These are phyloP conservation scores for Lasioglossum morio DNA, from an alignment of 2,888 invertebrate species.

Conservation along the genomic window DNA sequence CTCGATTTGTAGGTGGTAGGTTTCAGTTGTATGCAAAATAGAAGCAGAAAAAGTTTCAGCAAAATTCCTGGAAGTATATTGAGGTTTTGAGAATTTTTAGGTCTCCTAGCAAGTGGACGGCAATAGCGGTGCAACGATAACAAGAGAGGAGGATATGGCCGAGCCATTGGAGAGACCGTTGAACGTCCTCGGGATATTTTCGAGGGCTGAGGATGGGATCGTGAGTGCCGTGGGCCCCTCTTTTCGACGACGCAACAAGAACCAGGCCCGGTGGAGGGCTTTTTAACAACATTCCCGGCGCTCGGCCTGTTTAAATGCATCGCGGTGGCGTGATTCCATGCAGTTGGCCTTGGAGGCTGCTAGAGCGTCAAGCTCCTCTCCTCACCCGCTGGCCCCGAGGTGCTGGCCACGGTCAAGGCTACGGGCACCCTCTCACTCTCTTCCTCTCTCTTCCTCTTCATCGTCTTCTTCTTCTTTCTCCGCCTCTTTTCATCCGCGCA, in stretches of 20 bases:
- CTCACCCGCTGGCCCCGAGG: constrained; percentile 80
- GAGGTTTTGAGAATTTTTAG: not conserved
- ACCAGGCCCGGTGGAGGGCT: constrained; percentile 23
- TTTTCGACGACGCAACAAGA: constrained; percentile 26
- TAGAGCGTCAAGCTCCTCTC: constrained; percentile 75
- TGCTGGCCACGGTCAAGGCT: constrained; percentile 83
- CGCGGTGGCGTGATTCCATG: constrained; percentile 77
- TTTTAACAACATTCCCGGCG: constrained; percentile 65
- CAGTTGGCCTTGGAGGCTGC: constrained; percentile 81
- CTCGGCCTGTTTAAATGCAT: constrained; percentile 72
- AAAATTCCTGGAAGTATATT: not conserved
- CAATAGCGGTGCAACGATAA: not conserved
- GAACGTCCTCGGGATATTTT: constrained; percentile 15
- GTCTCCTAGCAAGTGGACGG: not conserved
- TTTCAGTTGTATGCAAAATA: not conserved
- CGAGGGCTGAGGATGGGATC: not conserved
- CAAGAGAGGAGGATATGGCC: not conserved
- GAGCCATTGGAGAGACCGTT: constrained; percentile 2
- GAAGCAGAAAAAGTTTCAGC: not conserved
- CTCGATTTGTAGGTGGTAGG: not conserved
- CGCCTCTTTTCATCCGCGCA: constrained; percentile 39
- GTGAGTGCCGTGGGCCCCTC: not conserved
- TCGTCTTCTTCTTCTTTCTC: constrained; percentile 59
- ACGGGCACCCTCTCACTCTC: constrained; percentile 65
- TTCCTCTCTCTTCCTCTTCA: constrained; percentile 39